These are phyloP conservation scores for Catharus minimus DNA, from an alignment of 2,113 vertebrate species.

Conservation along the genomic window DNA sequence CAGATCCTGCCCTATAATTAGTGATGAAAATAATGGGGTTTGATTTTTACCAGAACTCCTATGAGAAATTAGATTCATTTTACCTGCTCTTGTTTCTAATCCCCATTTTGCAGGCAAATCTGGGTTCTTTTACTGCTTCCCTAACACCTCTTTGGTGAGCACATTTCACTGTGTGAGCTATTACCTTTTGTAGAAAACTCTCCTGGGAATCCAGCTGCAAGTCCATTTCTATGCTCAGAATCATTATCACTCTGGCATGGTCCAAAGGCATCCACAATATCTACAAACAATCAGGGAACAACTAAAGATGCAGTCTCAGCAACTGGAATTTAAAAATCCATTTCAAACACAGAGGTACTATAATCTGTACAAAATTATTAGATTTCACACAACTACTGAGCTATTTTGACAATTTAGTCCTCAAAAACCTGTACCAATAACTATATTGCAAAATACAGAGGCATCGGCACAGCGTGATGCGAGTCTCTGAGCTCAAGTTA, in stretches of 20 bases:
- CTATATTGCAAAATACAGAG: conserved; percentile 41
- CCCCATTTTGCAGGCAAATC: not conserved
- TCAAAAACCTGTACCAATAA: conserved; percentile 53
- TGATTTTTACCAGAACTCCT: conserved; percentile 17
- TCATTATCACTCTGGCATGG: conserved; percentile 3
- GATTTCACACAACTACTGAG: conserved; percentile 40
- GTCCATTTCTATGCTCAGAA: conserved; percentile 29
- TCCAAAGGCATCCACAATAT: conserved; percentile 14
- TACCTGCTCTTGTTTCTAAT: not conserved
- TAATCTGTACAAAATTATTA: conserved; percentile 64
- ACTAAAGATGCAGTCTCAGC: conserved; percentile 5
- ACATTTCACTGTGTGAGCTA: conserved; percentile 24
- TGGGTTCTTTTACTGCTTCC: not conserved
- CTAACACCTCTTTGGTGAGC: not conserved
- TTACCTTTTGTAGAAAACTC: not conserved
- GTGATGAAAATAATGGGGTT: not conserved
- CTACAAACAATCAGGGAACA: conserved; percentile 43
- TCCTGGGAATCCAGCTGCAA: conserved; percentile 32
- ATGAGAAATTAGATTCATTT: not conserved
- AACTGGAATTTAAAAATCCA: conserved; percentile 49
- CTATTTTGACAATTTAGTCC: conserved; percentile 56
- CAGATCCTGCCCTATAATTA: not conserved
- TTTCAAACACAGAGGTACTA: conserved; percentile 53
- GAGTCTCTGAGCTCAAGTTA: conserved; percentile 40
- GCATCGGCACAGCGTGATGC: conserved; percentile 31